Evolutionary conservation across 53 echinoderm and acorn worm species (phyloP).

Genomic region (Holothuria leucospilota): DNA sequence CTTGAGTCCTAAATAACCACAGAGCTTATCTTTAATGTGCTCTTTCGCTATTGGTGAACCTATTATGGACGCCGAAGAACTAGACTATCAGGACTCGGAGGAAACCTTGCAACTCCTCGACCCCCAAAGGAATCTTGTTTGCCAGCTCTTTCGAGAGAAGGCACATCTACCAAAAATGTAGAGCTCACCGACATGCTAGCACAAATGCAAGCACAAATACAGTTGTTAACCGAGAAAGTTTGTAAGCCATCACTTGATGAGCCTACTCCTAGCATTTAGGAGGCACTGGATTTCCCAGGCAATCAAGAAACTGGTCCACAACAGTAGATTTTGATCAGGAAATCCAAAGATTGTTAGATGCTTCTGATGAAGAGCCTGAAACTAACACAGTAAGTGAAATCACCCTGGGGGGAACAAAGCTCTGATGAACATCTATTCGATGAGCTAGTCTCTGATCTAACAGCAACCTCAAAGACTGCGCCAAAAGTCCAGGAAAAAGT

Average conservation of each 20-base stretch:
- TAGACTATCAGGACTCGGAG: background rate
- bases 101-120: background rate
- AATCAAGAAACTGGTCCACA: no score
- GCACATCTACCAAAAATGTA: background rate
- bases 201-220: constrained; percentile 5
- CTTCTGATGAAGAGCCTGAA: background rate
- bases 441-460: background rate
- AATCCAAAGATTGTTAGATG: background rate
- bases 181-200: background rate
- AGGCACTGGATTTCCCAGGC: no score
- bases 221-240: background rate
- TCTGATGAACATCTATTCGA: background rate
- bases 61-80: constrained; percentile 2
- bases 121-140: background rate
- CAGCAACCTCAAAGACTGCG: background rate
- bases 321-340: background rate
- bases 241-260: no score
- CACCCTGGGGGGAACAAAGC: background rate
- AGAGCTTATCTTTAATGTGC: background rate
- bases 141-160: background rate
- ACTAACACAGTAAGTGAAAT: background rate
- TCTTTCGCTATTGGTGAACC: background rate
- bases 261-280: no score
- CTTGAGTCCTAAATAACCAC: background rate
- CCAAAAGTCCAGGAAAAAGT: constrained; percentile 13